These are phyloP conservation scores for Scyliorhinus canicula DNA, from an alignment of 2,797 vertebrate genomes.

Conservation along the genomic window DNA sequence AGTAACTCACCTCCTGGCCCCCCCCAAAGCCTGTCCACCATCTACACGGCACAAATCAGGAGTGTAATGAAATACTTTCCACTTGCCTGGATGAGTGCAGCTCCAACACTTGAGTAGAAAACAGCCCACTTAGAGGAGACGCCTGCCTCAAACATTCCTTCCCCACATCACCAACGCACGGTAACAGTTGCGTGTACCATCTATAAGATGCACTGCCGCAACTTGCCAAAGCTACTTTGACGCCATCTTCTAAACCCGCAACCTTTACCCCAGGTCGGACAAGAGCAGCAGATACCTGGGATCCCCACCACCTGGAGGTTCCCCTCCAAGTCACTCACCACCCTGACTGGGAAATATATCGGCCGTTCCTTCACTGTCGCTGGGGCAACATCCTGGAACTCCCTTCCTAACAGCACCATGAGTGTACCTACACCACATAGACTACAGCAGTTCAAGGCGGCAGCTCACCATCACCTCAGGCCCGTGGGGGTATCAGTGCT, in stretches of 20 bases:
- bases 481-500: background rate
- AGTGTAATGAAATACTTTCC: too few species aligned
- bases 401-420: background rate
- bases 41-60: too few species aligned
- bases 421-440: background rate
- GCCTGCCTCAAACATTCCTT: too few species aligned
- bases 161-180: background rate
- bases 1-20: too few species aligned
- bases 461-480: background rate
- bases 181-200: background rate
- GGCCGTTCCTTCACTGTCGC: background rate
- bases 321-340: background rate
- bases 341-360: too few species aligned
- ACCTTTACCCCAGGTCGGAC: background rate
- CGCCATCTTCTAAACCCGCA: background rate
- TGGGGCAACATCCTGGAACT: background rate
- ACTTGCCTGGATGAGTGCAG: too few species aligned
- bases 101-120: background rate
- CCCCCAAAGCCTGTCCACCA: too few species aligned
- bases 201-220: background rate
- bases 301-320: background rate
- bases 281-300: background rate
- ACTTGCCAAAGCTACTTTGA: background rate
- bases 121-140: background rate
- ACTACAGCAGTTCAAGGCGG: background rate